Conservation (phyloP, 2,797 vertebrate genomes). For the Pyrocephalus nanus region DNA sequence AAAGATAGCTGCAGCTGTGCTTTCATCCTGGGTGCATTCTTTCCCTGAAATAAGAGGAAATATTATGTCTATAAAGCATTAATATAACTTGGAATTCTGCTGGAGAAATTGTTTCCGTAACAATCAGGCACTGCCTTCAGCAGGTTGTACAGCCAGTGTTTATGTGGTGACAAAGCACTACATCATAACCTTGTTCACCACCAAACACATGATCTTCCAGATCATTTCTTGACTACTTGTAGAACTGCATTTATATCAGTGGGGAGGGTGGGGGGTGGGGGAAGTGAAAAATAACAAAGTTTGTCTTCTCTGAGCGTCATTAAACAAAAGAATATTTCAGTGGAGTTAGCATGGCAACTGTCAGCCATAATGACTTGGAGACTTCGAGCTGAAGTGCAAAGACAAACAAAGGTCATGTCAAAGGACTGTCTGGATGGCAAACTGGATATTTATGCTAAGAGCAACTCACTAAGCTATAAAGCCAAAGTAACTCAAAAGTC, state of each 20-base stretch:
- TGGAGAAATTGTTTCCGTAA: neutral
- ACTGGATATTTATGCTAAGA: neutral
- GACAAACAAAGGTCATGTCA: neutral
- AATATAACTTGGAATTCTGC: neutral
- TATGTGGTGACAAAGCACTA: neutral
- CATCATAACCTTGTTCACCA: neutral
- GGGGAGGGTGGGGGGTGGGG: too few species aligned
- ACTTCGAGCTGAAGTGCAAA: neutral
- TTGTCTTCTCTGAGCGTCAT: neutral
- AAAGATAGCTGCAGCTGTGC: slow-evolving; percentile 87
- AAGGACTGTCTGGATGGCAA: neutral
- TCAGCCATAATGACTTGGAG: neutral
- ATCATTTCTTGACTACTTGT: neutral
- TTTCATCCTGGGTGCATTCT: slow-evolving; percentile 91
- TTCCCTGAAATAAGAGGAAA: slow-evolving; percentile 76
- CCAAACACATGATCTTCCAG: neutral
- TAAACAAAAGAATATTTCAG: neutral
- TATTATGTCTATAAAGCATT: neutral
- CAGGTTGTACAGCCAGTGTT: neutral
- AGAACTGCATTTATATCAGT: neutral
- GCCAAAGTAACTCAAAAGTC: neutral
- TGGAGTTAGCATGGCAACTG: neutral
- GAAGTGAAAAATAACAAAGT: neutral
- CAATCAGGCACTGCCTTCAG: neutral
- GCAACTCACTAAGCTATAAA: neutral